Percentiles rank a stretch among this genome's conserved stretches.
phyloP scores from a whole-genome alignment of 2,113 vertebrate species.

The Girardinichthys multiradiatus region DNA sequence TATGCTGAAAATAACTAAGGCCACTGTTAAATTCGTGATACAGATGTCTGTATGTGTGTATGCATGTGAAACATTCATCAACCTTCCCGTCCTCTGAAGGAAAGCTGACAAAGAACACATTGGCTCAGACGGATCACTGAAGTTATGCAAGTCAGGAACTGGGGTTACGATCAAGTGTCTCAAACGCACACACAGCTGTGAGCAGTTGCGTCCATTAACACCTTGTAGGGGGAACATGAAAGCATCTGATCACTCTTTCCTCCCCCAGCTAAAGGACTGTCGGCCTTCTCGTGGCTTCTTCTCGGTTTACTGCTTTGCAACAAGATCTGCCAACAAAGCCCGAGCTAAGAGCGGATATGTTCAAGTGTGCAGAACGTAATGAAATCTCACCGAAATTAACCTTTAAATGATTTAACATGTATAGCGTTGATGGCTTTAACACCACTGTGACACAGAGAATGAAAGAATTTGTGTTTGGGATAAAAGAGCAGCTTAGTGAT shows the following conservation, averaged over 20 bases:
- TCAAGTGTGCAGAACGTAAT: constrained; percentile 62
- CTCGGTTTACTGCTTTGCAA: constrained; percentile 63
- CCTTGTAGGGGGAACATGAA: constrained; percentile 75
- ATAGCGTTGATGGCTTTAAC: constrained; percentile 39
- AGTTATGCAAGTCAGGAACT: constrained; percentile 1
- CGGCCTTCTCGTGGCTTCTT: constrained; percentile 45
- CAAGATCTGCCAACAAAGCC: constrained; percentile 63
- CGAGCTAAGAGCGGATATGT: constrained; percentile 30
- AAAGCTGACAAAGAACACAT: constrained; percentile 59
- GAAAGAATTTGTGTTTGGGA: constrained; percentile 8
- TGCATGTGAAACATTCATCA: constrained; percentile 24
- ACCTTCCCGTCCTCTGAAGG: constrained; percentile 37
- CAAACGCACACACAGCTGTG: constrained; percentile 73
- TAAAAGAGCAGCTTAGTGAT: background rate
- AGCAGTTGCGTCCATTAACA: constrained; percentile 79
- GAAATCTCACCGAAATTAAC: constrained; percentile 44
- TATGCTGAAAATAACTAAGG: constrained; percentile 10
- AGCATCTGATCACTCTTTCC: constrained; percentile 58
- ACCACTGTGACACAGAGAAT: constrained; percentile 23
- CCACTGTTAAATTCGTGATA: background rate
- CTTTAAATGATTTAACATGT: constrained; percentile 64
- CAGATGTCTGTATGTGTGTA: background rate
- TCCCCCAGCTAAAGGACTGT: constrained; percentile 36
- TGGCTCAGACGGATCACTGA: constrained; percentile 15
- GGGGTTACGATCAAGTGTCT: constrained; percentile 72